Conservation (phyloP, 2,113 vertebrate species). For the Percina caprodes region DNA sequence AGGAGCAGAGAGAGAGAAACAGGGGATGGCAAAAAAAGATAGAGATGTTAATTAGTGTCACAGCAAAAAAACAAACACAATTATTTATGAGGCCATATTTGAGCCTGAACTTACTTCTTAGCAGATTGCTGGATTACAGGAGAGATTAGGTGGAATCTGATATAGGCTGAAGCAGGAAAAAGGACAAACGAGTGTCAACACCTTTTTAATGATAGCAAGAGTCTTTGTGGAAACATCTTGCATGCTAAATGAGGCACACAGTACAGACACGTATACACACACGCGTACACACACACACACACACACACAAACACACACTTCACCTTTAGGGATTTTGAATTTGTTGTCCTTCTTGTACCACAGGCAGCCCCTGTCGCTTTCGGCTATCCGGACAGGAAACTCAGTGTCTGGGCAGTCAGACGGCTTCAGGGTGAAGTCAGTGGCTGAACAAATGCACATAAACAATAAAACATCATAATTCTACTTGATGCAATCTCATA, state of each 20-base stretch:
- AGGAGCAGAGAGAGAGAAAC: not conserved
- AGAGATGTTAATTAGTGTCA: slow-evolving; percentile 31
- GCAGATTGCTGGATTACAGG: slow-evolving; percentile 94
- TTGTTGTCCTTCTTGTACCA: slow-evolving; percentile 99
- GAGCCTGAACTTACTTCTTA: slow-evolving; percentile 89
- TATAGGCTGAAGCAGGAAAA: slow-evolving; percentile 86
- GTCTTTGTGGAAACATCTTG: slow-evolving; percentile 13
- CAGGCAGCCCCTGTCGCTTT: slow-evolving; percentile 88
- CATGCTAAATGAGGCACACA: slow-evolving; percentile 22
- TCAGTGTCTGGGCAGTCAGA: slow-evolving; percentile 92
- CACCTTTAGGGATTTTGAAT: slow-evolving; percentile 98
- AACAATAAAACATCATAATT: slow-evolving; percentile 34
- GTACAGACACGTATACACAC: not conserved
- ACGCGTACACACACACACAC: slow-evolving; percentile 12
- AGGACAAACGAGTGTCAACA: slow-evolving; percentile 59
- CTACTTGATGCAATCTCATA: slow-evolving; percentile 37
- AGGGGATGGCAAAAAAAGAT: not conserved
- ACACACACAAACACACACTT: slow-evolving; percentile 16
- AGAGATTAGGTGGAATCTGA: slow-evolving; percentile 95
- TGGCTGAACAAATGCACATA: slow-evolving; percentile 83
- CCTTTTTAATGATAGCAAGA: slow-evolving; percentile 1
- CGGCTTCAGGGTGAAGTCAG: slow-evolving; percentile 92
- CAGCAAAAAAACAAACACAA: slow-evolving; percentile 44
- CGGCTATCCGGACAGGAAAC: slow-evolving; percentile 89
- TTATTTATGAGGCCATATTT: slow-evolving; percentile 14